Evolutionary conservation across 2,797 vertebrate genomes (phyloP).

Genomic region (Pipistrellus nathusii): DNA sequence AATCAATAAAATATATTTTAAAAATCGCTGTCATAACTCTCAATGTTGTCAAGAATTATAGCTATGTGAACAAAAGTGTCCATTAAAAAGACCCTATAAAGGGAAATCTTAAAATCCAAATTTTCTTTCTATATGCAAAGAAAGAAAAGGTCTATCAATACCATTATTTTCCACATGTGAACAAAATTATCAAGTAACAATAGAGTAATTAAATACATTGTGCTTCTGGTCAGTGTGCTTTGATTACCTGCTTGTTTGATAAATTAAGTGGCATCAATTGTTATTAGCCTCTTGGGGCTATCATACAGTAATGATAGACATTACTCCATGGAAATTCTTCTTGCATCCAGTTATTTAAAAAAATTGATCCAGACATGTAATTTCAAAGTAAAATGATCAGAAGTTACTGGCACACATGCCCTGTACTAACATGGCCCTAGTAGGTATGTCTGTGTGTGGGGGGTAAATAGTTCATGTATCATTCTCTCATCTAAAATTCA

Average conservation of each 20-base stretch:
- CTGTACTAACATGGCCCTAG: background rate
- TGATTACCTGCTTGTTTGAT: constrained; percentile 29
- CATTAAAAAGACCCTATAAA: background rate
- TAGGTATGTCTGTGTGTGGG: background rate
- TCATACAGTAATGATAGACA: background rate
- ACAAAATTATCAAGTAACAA: constrained; percentile 32
- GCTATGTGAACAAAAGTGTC: background rate
- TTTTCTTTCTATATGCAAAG: background rate
- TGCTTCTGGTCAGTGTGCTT: background rate
- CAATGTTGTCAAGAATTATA: background rate
- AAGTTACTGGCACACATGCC: background rate
- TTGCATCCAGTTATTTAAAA: background rate
- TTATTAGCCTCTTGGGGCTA: background rate
- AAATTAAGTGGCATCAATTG: constrained; percentile 3
- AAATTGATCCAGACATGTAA: background rate
- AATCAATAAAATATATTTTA: too few species aligned
- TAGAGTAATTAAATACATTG: constrained; percentile 6
- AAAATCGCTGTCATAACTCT: background rate
- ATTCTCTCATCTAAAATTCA: background rate
- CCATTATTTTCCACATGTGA: background rate
- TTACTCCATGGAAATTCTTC: background rate
- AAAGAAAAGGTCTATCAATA: background rate
- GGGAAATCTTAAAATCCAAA: background rate
- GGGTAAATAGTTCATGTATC: rapidly evolving
- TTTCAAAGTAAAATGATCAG: background rate